These are phyloP conservation scores for Ganaspis sp. DNA, from an alignment of 1,140 invertebrate species.

Conservation along the genomic window DNA sequence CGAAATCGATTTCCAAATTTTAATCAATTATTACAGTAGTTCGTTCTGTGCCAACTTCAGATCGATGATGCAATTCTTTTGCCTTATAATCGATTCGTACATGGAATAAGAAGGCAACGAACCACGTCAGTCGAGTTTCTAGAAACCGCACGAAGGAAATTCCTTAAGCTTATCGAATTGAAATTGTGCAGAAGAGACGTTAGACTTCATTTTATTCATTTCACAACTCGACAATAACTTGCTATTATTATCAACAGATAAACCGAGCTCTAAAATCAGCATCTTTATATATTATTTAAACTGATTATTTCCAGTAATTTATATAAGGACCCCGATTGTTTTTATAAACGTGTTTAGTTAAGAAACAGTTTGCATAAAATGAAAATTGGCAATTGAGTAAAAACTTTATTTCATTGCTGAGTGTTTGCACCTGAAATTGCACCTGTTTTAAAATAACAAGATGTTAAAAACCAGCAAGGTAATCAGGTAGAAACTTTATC, in stretches of 20 bases:
- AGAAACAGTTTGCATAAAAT: not conserved
- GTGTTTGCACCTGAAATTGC: not conserved
- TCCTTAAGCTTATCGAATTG: not conserved
- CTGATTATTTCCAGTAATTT: not conserved
- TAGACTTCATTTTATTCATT: not conserved
- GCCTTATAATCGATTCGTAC: not conserved
- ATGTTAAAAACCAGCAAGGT: constrained; percentile 5
- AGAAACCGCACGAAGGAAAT: constrained; percentile 10
- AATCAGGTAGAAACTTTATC: constrained; percentile 29
- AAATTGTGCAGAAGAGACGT: constrained; percentile 5
- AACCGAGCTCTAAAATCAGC: too few species aligned
- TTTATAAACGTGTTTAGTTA: not conserved
- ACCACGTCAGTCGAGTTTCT: constrained; percentile 12
- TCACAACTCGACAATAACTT: not conserved
- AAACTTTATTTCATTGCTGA: constrained; percentile 10
- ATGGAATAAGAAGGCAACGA: not conserved
- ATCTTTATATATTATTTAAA: not conserved
- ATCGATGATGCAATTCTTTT: not conserved
- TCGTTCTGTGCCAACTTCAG: not conserved
- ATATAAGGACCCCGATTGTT: not conserved
- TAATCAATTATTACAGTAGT: not conserved
- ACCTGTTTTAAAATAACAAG: constrained; percentile 6
- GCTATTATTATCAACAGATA: not conserved
- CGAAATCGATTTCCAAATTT: not conserved
- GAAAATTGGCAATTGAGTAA: not conserved